Evolutionary conservation across 2,888 invertebrate genomes (phyloP), one percentile per base, ranked within the genome.

Genomic region (Patella caerulea): DNA sequence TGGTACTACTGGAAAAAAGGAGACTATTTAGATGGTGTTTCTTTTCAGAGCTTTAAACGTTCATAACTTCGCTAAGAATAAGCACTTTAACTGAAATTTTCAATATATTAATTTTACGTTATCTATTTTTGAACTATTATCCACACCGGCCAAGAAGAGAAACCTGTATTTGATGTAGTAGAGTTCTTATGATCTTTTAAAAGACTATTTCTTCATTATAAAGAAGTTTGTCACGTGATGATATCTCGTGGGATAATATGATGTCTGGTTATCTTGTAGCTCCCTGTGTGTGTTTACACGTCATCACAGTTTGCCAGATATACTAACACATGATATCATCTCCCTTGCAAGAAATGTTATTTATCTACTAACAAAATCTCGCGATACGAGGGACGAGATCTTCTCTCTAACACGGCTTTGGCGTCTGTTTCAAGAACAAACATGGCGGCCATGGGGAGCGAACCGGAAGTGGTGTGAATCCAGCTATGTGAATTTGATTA

Each of bases 381-480:
- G 19, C 65, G 65, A 65, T 65, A 65, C 3, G 19, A 65, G 12
- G 24, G 65, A 65, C 65, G 24, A 65, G 24, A 65, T 11, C 65
- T 65, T 24, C 65, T 19, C 19, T 65, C 19, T 12, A 65, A 19
- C 19, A 24, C 14, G 65, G 12, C 11, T 65, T 24, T 24, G 65
- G 65, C 65, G 65, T 65, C 65, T 19, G 65, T 24, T 11, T 65
- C 19, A 24, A 11, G 19, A 65, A 24, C 24, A 19, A 65, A 65
- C 65, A 65, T 65, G 65, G 65, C 65, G 65, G 65, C 65, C 65
- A 65, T 65, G 65, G 65, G 24, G 65, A 65, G 65, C 14, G 19
- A 65, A 65, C 65, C 65, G 65, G 65, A 65, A 65, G 65, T 65
- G 65, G 65, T 24, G 65, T 24, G 65, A 65, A 24, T 65, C 65